Evolutionary conservation across 1,140 invertebrate species (phyloP).

Genomic region (Anagrus nilaparvatae): DNA sequence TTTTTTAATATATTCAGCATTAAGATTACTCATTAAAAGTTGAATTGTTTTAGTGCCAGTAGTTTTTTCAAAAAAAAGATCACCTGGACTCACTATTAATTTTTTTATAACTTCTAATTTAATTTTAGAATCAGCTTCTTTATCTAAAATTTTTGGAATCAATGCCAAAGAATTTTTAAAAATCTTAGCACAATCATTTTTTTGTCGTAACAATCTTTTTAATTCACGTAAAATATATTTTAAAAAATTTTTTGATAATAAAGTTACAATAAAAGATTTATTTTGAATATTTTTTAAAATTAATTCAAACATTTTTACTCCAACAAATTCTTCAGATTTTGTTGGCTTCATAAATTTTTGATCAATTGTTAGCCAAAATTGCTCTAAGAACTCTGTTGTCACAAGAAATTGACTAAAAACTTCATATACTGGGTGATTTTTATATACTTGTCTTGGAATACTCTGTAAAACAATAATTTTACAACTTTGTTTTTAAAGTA

Average conservation of each 20-base stretch:
- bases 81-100: slow-evolving; percentile 53
- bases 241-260: slow-evolving; percentile 47
- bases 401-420: slow-evolving; percentile 43
- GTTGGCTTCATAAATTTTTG: slow-evolving; percentile 47
- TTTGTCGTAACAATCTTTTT: slow-evolving; percentile 42
- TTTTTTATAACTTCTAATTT: slow-evolving; percentile 50
- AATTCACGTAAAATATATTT: slow-evolving; percentile 40
- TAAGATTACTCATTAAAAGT: slow-evolving; percentile 48
- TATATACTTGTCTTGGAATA: slow-evolving; percentile 45
- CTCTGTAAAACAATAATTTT: slow-evolving; percentile 43
- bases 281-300: slow-evolving; percentile 42
- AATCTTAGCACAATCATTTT: slow-evolving; percentile 34
- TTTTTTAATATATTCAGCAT: slow-evolving; percentile 50
- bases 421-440: slow-evolving; percentile 51
- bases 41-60: slow-evolving; percentile 53
- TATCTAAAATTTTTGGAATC: slow-evolving; percentile 39
- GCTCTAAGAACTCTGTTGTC: slow-evolving; percentile 35
- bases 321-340: slow-evolving; percentile 47
- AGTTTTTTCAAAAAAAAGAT: slow-evolving; percentile 60
- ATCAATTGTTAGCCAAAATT: slow-evolving; percentile 50
- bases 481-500: too few species aligned
- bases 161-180: slow-evolving; percentile 47
- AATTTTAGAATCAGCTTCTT: slow-evolving; percentile 40
- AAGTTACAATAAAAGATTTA: slow-evolving; percentile 38
- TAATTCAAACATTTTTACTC: slow-evolving; percentile 42